Conservation (phyloP, 2,888 invertebrate species). For the Fragum fragum region DNA sequence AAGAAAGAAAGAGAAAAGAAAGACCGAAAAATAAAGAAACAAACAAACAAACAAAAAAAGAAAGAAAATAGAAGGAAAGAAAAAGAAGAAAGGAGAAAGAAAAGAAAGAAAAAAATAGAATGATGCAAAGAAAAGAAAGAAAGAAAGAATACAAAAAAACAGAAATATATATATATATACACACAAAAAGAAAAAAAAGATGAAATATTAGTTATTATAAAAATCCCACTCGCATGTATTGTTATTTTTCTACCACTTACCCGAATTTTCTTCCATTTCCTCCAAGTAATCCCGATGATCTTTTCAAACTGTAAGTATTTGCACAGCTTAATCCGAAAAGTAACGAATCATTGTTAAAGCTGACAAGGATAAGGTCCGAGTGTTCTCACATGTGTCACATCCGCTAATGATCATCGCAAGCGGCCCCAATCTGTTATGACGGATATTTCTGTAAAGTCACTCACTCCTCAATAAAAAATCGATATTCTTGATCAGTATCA, state of each 20-base stretch:
- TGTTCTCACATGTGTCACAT: neutral
- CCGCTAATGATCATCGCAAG: neutral
- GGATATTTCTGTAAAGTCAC: neutral
- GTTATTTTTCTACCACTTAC: neutral
- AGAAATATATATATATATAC: no score
- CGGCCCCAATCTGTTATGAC: neutral
- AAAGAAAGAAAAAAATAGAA: neutral
- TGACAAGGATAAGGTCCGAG: neutral
- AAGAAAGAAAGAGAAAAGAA: neutral
- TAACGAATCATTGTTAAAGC: neutral
- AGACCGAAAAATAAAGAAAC: neutral
- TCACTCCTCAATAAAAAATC: neutral
- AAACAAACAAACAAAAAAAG: neutral
- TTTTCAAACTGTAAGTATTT: neutral
- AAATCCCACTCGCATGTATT: no score
- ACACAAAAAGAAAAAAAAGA: no score
- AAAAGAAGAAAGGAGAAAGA: neutral
- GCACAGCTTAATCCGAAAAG: neutral
- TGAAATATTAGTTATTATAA: no score
- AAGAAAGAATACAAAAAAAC: no score
- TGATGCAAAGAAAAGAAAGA: no score
- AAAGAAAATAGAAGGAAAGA: neutral
- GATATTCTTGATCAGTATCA: neutral
- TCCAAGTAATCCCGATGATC: neutral
- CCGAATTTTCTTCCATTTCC: neutral